A percentile compares a stretch with the other conserved stretches of the same genome.
Conservation (phyloP, 1,140 invertebrate species). For the Latrodectus geometricus region DNA sequence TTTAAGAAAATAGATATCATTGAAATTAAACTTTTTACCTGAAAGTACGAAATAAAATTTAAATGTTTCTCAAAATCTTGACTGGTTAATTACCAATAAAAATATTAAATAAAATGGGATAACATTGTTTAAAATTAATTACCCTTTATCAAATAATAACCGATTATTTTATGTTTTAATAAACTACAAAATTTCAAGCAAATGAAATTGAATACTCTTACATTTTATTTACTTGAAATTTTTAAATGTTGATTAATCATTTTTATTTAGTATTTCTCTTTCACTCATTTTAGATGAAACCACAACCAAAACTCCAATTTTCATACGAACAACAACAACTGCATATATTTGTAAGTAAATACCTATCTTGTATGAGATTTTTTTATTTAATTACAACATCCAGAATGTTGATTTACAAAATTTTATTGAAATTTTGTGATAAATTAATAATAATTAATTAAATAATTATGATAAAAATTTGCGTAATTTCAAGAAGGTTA, state of each 20-base stretch:
- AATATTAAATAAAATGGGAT: background rate
- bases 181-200: background rate
- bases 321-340: slow-evolving; percentile 21
- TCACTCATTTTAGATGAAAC: background rate
- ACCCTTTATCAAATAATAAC: background rate
- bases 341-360: slow-evolving; percentile 35
- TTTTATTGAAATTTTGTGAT: no score
- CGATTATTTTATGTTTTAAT: background rate
- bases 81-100: background rate
- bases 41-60: no score
- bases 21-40: no score
- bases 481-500: no score
- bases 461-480: no score
- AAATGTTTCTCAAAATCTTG: no score
- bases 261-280: background rate
- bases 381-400: no score
- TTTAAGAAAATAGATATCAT: no score
- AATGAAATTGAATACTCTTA: background rate
- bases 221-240: background rate
- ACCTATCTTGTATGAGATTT: no score
- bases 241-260: background rate
- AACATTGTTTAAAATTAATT: background rate
- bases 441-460: no score
- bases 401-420: no score
- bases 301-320: background rate